Evolutionary conservation across 2,797 vertebrate genomes (phyloP).

Genomic region (Tokudaia muenninki): DNA sequence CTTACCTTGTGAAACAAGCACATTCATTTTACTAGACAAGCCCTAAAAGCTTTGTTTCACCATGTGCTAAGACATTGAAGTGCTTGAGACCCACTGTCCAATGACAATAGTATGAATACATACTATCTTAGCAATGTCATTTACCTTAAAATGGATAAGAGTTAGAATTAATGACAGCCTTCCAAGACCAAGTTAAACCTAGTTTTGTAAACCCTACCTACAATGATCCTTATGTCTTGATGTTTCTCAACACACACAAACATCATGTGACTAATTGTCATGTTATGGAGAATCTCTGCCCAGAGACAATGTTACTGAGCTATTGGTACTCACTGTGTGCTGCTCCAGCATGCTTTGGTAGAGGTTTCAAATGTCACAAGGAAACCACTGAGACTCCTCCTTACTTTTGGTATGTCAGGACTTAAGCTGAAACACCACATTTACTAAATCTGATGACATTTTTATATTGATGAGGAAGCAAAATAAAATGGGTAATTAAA

Average conservation of each 20-base stretch:
- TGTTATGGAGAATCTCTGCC: slow-evolving; percentile 37
- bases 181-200: background rate
- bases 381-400: background rate
- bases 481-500: slow-evolving; percentile 78
- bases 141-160: background rate
- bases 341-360: background rate
- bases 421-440: slow-evolving; percentile 46
- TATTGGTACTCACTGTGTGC: background rate
- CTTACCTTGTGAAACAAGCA: background rate
- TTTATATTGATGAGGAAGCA: slow-evolving; percentile 64
- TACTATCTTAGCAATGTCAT: background rate
- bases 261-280: slow-evolving; percentile 35
- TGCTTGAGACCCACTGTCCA: background rate
- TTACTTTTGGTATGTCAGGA: slow-evolving; percentile 4
- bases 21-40: background rate
- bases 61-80: background rate
- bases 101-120: background rate
- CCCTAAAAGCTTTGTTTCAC: background rate
- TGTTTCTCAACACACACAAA: slow-evolving; percentile 40
- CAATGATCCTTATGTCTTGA: background rate
- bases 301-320: slow-evolving; percentile 48
- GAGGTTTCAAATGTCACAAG: background rate
- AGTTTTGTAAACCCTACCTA: slow-evolving; percentile 23
- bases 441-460: slow-evolving; percentile 60
- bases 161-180: slow-evolving; percentile 52